phyloP scores from a whole-genome alignment of 2,797 vertebrate genomes.

The Halcyon smyrnensis region DNA sequence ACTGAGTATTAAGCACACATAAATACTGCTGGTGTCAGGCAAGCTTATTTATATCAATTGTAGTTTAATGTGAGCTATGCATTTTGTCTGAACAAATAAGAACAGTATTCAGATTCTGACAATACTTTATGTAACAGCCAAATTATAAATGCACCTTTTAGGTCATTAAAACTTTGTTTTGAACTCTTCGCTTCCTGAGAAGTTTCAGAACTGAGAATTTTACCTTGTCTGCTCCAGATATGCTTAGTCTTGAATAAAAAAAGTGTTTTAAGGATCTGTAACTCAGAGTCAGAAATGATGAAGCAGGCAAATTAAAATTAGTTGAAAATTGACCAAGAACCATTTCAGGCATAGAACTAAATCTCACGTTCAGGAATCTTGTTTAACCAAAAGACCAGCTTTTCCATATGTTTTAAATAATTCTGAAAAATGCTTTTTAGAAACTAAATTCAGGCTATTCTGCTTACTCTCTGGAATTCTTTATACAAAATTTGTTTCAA shows the following conservation, averaged over 20 bases:
- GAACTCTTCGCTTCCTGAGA: neutral
- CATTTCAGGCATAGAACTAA: conserved; percentile 2
- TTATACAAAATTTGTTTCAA: conserved; percentile 23
- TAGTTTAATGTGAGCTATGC: neutral
- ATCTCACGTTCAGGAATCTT: neutral
- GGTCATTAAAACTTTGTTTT: neutral
- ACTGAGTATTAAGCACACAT: neutral
- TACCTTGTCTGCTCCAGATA: neutral
- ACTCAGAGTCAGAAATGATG: neutral
- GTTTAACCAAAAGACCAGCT: neutral
- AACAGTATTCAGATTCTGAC: neutral
- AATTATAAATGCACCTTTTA: neutral
- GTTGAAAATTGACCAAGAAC: neutral
- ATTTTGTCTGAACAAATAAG: neutral
- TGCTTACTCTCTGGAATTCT: conserved; percentile 28
- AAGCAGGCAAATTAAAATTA: neutral
- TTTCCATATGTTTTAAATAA: conserved; percentile 54
- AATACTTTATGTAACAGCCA: neutral
- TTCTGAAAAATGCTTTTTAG: neutral
- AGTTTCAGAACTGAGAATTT: conserved; percentile 2
- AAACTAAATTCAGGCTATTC: conserved; percentile 4
- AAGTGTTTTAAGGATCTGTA: neutral
- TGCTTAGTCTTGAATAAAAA: neutral
- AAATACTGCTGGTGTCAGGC: neutral
- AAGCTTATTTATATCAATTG: neutral